phyloP scores from a whole-genome alignment of 2,797 vertebrate species.

The Ciconia nigra region DNA sequence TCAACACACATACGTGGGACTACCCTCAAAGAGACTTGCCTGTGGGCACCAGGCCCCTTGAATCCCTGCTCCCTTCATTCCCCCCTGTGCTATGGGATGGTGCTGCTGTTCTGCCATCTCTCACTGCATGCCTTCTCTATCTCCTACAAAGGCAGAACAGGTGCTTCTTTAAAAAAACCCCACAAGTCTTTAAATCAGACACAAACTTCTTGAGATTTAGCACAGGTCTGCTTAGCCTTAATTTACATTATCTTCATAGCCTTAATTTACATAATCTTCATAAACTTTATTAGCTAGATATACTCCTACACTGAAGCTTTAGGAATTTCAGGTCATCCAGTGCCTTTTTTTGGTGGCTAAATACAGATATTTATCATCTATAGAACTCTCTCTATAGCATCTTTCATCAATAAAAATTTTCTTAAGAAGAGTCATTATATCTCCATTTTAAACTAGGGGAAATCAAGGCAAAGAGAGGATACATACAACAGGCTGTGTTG shows the following conservation, averaged over 20 bases:
- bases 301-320: neutral
- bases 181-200: neutral
- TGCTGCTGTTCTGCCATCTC: neutral
- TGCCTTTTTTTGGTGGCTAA: neutral
- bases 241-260: neutral
- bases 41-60: neutral
- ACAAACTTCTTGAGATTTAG: neutral
- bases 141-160: neutral
- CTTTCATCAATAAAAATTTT: neutral
- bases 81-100: fast-evolving
- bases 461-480: neutral
- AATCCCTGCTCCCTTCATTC: neutral
- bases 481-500: neutral
- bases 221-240: neutral
- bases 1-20: fast-evolving
- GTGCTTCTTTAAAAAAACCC: neutral
- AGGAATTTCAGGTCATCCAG: neutral
- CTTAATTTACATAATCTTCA: neutral
- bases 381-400: neutral
- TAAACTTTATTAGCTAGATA: neutral
- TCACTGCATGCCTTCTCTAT: neutral
- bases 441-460: neutral
- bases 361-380: neutral
- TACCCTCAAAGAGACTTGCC: neutral
- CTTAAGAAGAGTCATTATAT: neutral